Percentiles rank a stretch among this genome's conserved stretches.
These are phyloP conservation scores for Zonotrichia leucophrys DNA, from an alignment of 2,113 vertebrate genomes.

Conservation along the genomic window DNA sequence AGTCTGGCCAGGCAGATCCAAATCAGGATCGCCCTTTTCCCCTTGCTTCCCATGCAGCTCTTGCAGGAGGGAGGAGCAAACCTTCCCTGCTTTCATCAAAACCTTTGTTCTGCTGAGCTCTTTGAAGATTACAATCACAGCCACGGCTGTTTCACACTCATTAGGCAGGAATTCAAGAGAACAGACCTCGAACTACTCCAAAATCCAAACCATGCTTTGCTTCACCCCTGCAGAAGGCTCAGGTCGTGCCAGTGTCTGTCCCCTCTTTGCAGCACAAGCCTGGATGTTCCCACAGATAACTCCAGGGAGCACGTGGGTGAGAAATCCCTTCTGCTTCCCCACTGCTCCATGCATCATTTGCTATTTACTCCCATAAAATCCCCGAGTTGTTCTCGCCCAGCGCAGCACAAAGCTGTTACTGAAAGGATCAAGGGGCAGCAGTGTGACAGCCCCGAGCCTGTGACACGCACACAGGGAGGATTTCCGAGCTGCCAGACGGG, in stretches of 20 bases:
- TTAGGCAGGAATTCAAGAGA: not conserved
- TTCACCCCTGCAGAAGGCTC: not conserved
- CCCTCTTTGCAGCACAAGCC: not conserved
- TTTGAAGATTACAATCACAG: not conserved
- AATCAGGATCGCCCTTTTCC: not conserved
- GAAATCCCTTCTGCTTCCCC: not conserved
- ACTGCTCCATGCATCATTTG: not conserved
- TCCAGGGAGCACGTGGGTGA: not conserved
- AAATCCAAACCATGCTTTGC: not conserved
- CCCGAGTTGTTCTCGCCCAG: not conserved
- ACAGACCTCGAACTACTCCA: not conserved
- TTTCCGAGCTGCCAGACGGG: slow-evolving; percentile 12
- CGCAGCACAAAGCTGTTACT: not conserved
- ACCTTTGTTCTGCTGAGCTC: not conserved
- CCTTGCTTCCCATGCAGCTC: not conserved
- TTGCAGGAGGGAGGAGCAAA: not conserved
- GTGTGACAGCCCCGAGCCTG: not conserved
- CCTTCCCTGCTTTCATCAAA: not conserved
- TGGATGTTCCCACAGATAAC: not conserved
- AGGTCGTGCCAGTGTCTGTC: not conserved
- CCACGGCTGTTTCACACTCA: not conserved
- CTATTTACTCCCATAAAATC: not conserved
- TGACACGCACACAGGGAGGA: not conserved
- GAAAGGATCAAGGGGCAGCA: slow-evolving; percentile 13
- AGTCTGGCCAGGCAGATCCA: not conserved